Evolutionary conservation across 2,888 invertebrate genomes (phyloP), one percentile per base, ranked within the genome.

Genomic region (Barypeithes pellucidus): DNA sequence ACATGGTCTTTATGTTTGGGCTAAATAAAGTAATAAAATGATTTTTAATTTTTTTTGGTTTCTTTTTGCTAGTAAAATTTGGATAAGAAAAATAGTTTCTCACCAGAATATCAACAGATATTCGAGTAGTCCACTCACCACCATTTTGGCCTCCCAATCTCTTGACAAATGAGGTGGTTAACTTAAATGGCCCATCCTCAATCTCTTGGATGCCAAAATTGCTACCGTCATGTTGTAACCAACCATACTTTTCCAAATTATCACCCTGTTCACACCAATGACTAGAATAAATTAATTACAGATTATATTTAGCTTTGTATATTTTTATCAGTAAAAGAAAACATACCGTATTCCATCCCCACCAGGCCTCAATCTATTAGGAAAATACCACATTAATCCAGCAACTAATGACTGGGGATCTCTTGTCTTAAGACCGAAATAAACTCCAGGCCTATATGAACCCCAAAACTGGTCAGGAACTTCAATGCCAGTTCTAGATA

Each of bases 381-480:
- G 94, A 76, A 94, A 92, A 83, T 98, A 96, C 99, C 98, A 99
- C 97, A 99, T 98, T 20, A 98, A 87, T 0, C 99, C 99, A 81
- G 96, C 93, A 0, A 97, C 93, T 0, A 97, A 90, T 0, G 98
- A 97, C 67, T 92, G 88, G 0, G 96, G 95, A 83, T 95, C 95
- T 66, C 98, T 88, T 0, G 95, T 96, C 87, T 97, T 96, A 83
- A 99, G 86, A 0, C 97, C 98, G 85, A 98, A 93, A 85, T 98
- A 98, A 1, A 92, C 90, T 0, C 95, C 94, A 0, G 97, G 92
- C 22, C 97, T 86, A 85, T 98, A 99, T 0, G 94, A 92, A 8
- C 99, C 99, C 99, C 99, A 99, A 86, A 93, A 96, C 47, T 92
- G 89, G 11, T 94, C 93, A 0, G 93, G 92, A 2, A 93, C 90